phyloP scores from a whole-genome alignment of 2,113 vertebrate genomes.

The Vulpes vulpes region DNA sequence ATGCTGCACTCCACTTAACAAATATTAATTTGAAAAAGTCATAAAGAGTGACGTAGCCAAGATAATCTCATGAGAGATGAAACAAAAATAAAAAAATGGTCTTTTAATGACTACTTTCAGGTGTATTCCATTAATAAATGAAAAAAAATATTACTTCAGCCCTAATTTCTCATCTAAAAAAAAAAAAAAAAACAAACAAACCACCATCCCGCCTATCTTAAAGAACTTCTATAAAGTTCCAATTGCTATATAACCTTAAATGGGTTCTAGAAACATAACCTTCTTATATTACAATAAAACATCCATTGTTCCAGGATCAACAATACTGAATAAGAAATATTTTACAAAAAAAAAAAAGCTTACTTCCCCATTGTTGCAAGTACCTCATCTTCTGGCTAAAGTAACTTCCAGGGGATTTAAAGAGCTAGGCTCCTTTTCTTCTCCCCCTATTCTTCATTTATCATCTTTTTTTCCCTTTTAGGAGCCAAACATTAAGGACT shows the following conservation, averaged over 20 bases:
- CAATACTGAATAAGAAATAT: not conserved
- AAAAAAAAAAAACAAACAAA: not conserved
- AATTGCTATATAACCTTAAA: not conserved
- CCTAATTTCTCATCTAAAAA: constrained; percentile 6
- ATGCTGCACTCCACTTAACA: not conserved
- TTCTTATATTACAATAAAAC: not conserved
- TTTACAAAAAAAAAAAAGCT: not conserved
- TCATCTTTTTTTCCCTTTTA: not conserved
- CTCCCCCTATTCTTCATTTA: not conserved
- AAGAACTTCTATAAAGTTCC: not conserved
- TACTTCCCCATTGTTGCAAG: not conserved
- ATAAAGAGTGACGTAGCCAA: not conserved
- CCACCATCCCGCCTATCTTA: not conserved
- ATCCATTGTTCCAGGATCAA: not conserved
- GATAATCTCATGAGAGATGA: not conserved
- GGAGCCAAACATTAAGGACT: not conserved
- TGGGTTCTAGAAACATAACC: not conserved
- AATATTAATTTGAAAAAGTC: not conserved
- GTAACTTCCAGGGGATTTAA: not conserved
- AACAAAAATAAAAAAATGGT: not conserved
- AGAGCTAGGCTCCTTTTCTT: not conserved
- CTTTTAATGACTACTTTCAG: not conserved
- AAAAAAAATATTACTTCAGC: constrained; percentile 8
- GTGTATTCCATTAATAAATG: not conserved
- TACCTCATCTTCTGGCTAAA: not conserved